These are phyloP conservation scores for Pseudomyrmex dendroicus DNA, from an alignment of 1,140 invertebrate genomes.

Conservation along the genomic window DNA sequence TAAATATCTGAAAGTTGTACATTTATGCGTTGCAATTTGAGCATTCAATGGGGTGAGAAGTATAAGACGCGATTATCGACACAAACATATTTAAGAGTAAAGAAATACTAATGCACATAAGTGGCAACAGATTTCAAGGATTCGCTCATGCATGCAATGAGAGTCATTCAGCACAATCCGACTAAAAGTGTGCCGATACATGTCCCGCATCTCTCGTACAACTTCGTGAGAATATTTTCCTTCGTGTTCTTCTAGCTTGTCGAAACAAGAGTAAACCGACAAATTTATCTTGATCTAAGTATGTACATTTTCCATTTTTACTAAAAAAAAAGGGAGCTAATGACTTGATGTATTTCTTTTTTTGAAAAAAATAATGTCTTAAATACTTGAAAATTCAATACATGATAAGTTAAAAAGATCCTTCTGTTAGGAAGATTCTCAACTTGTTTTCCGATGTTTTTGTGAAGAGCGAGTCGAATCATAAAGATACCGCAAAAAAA, in stretches of 20 bases:
- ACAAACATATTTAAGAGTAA: slow-evolving; percentile 66
- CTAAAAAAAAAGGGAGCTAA: neutral
- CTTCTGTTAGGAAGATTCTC: too few species aligned
- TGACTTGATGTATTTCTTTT: too few species aligned
- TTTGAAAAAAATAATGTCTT: too few species aligned
- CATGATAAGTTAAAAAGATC: too few species aligned
- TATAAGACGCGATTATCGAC: slow-evolving; percentile 41
- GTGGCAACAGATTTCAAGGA: slow-evolving; percentile 80
- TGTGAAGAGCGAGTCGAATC: neutral
- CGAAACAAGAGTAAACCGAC: slow-evolving; percentile 5
- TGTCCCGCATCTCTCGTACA: slow-evolving; percentile 78
- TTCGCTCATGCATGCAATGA: slow-evolving; percentile 79
- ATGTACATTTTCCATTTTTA: neutral
- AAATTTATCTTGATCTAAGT: neutral
- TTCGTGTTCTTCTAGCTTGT: neutral
- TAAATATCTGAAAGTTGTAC: neutral
- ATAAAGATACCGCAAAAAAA: neutral
- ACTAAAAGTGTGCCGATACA: slow-evolving; percentile 62
- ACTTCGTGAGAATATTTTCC: slow-evolving; percentile 79
- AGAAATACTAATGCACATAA: slow-evolving; percentile 55
- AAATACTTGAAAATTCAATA: too few species aligned
- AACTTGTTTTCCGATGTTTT: neutral
- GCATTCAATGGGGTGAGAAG: neutral
- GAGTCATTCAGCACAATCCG: slow-evolving; percentile 78
- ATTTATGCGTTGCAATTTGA: neutral